Conservation (phyloP, 2,797 vertebrate species). For the Sebastes minor region DNA sequence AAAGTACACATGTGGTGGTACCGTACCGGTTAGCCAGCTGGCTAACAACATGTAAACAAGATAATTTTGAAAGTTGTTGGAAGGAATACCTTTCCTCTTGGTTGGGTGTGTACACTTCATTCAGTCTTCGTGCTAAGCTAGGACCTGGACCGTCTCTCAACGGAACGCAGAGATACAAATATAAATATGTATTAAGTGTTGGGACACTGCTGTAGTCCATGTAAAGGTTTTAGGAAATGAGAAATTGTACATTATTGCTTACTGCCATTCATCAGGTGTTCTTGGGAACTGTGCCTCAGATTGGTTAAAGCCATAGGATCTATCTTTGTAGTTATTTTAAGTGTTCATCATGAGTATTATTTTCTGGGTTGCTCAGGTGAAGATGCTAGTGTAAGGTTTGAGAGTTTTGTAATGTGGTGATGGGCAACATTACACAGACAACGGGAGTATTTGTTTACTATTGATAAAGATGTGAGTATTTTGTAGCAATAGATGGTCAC, state of each 20-base stretch:
- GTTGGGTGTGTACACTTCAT: neutral
- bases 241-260: neutral
- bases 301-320: neutral
- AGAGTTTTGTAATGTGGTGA: neutral
- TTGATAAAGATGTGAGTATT: neutral
- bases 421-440: neutral
- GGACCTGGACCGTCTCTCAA: neutral
- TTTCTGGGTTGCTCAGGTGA: neutral
- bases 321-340: neutral
- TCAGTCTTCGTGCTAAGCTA: neutral
- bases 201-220: neutral
- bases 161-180: neutral
- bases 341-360: neutral
- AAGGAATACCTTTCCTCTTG: neutral
- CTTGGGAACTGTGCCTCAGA: neutral
- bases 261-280: neutral
- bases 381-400: neutral
- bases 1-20: no score
- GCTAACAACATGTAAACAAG: neutral
- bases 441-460: neutral
- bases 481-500: neutral
- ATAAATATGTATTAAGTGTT: neutral
- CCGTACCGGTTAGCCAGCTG: neutral
- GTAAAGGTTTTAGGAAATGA: neutral
- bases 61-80: neutral